Base-by-base conservation (phyloP, 2,113 vertebrate species). In the Corynorhinus townsendii region DNA sequence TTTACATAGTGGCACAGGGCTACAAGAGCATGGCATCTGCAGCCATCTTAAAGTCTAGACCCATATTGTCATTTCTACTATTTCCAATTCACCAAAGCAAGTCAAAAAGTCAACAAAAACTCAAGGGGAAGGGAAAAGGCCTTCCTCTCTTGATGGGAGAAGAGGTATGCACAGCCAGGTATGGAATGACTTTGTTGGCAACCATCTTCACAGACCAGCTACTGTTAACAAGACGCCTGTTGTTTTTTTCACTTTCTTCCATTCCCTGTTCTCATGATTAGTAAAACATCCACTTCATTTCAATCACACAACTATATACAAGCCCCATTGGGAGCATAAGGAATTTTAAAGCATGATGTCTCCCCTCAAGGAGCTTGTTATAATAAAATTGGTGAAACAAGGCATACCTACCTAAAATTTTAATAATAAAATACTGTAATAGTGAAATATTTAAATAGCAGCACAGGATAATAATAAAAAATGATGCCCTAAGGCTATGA, bases 381-480 rank as follows among this genome's bases (percentile, higher is more conserved):
- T 71, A 91, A 89, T 81, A 93, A n/a, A 96, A 87, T 64, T 72
- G 82, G 71, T 56, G 35, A 94, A 95, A 93, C 43, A 91, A 95
- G 43, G 54, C n/a, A 75, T 28, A n/a, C 8, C 38, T 84, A 84
- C 66, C 56, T 83, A 54, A 95, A 94, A 93, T 76, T 90, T 95
- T 90, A 93, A 83, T 80, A 93, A 77, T 84, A 93, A 93, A 87
- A 91, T 84, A 94, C 8, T 80, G 2, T 56, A 75, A 87, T 69
- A 73, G 90, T 93, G 94, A 96, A 96, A 93, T 75, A 95, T 89
- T 86, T 95, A 91, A 76, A 52, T 52, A 91, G 69, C 33, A 80
- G 76, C 72, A 20, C 40, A 80, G 84, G 81, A 52, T 84, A 95
- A 93, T 76, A 89, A 76, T 35, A 87, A 81, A 94, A 96, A 96